These are phyloP conservation scores for Gonioctena quinquepunctata DNA, from an alignment of 1,140 invertebrate genomes.

Conservation along the genomic window DNA sequence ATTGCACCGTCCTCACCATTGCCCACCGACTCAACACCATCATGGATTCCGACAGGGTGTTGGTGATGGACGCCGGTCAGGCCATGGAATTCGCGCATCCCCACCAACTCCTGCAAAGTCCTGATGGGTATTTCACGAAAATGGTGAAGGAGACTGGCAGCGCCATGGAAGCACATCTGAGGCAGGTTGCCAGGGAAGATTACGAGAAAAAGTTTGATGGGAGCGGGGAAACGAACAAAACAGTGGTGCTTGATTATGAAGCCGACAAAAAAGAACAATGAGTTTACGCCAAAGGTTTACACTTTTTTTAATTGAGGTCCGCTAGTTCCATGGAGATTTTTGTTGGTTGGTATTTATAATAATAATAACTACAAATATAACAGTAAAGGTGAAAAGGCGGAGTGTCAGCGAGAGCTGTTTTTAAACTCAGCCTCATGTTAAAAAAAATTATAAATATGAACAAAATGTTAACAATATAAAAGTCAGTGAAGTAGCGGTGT, in stretches of 20 bases:
- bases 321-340: too few relatives aligned
- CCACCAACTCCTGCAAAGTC: slow-evolving; percentile 40
- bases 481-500: too few relatives aligned
- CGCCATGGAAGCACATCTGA: slow-evolving; percentile 24
- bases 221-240: not conserved
- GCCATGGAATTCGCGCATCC: slow-evolving; percentile 51
- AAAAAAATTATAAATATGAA: too few relatives aligned
- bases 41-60: slow-evolving; percentile 62
- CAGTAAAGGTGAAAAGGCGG: too few relatives aligned
- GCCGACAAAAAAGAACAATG: not conserved
- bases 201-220: slow-evolving; percentile 21
- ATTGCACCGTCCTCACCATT: slow-evolving; percentile 75
- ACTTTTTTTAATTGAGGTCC: too few relatives aligned
- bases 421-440: too few relatives aligned
- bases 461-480: too few relatives aligned
- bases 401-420: too few relatives aligned
- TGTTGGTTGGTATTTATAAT: too few relatives aligned
- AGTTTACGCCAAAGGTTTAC: too few relatives aligned
- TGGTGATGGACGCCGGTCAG: slow-evolving; percentile 50
- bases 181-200: slow-evolving; percentile 25
- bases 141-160: slow-evolving; percentile 64
- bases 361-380: too few relatives aligned
- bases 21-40: slow-evolving; percentile 80
- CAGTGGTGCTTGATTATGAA: not conserved
- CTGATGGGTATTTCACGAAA: slow-evolving; percentile 69